Conservation (phyloP, 2,797 vertebrate species). For the Lagothrix lagotricha region DNA sequence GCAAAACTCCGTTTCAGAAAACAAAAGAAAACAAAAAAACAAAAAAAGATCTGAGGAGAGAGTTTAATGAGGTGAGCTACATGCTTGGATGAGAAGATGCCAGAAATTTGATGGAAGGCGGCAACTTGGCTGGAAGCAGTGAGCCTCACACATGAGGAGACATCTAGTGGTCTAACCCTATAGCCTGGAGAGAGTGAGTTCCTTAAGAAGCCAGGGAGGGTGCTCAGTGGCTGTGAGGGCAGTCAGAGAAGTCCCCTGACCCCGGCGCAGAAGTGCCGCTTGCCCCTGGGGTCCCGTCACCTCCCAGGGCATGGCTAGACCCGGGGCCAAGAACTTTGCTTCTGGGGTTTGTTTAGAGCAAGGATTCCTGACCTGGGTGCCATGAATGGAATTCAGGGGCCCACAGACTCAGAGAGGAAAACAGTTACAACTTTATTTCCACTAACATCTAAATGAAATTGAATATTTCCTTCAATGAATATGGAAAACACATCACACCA, state of each 20-base stretch:
- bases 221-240: background rate
- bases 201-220: fast-evolving
- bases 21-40: background rate
- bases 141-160: background rate
- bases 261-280: fast-evolving
- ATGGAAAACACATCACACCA: background rate
- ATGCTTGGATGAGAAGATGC: background rate
- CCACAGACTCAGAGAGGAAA: background rate
- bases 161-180: fast-evolving
- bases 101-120: background rate
- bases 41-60: background rate
- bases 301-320: background rate
- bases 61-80: background rate
- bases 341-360: background rate
- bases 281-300: background rate
- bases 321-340: background rate
- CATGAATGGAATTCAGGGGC: background rate
- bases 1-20: background rate
- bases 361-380: background rate
- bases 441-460: background rate
- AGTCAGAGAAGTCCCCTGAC: fast-evolving
- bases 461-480: background rate
- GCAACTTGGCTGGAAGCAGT: background rate
- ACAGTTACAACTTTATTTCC: background rate
- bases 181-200: background rate